A percentile compares a stretch with the other conserved stretches of the same genome.
Evolutionary conservation across 1,140 invertebrate genomes (phyloP).

Genomic region (Leptonema lineaticorne): DNA sequence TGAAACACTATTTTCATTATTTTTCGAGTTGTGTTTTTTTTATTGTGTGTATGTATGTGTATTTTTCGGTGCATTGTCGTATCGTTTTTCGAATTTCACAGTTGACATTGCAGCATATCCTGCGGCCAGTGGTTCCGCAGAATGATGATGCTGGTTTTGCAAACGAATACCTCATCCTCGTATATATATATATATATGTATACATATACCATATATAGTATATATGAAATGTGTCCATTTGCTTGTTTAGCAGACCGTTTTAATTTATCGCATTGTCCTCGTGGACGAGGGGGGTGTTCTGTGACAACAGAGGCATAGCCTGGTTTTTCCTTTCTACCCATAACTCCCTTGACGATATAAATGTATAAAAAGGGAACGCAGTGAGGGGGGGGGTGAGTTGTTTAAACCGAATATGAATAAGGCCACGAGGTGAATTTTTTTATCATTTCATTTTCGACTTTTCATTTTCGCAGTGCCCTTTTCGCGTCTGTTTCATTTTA

Average conservation of each 20-base stretch:
- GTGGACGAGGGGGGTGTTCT: no score
- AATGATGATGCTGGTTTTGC: conserved; percentile 25
- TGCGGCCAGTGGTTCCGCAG: conserved; percentile 10
- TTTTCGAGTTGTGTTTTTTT: neutral
- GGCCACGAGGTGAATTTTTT: conserved; percentile 11
- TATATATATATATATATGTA: no score
- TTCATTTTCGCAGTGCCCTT: conserved; percentile 17
- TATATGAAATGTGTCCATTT: conserved; percentile 33
- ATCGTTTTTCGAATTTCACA: conserved; percentile 21
- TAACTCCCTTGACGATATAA: neutral
- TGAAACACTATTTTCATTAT: neutral
- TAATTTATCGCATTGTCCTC: conserved; percentile 37
- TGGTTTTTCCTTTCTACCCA: no score
- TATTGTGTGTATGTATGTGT: neutral
- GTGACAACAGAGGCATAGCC: neutral
- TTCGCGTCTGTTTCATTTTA: conserved; percentile 9
- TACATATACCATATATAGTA: no score
- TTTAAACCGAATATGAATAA: conserved; percentile 23
- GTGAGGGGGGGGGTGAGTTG: no score
- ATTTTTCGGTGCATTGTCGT: conserved; percentile 15
- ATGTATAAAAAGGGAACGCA: no score
- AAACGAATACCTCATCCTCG: conserved; percentile 1
- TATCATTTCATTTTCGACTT: conserved; percentile 8
- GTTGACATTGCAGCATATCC: conserved; percentile 8
- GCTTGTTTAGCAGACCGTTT: conserved; percentile 38